phyloP scores from a whole-genome alignment of 2,113 vertebrate genomes.

The Ammodytes marinus region DNA sequence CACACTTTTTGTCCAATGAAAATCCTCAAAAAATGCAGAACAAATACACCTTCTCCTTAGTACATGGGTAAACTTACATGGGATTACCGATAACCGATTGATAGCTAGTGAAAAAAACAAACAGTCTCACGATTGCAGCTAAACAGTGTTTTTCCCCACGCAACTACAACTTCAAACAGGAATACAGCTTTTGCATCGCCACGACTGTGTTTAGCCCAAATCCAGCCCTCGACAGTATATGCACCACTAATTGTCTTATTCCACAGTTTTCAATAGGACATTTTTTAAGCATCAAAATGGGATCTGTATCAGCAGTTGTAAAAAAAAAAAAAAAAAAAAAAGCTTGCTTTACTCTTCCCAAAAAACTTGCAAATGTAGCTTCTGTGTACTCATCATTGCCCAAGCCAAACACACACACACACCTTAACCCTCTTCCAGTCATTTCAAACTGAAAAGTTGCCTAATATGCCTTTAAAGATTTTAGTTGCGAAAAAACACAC shows the following conservation, averaged over 20 bases:
- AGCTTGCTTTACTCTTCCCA: not conserved
- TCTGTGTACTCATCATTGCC: not conserved
- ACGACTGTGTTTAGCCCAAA: not conserved
- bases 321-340: not conserved
- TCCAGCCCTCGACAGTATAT: not conserved
- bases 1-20: not conserved
- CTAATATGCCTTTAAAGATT: not conserved
- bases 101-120: constrained; percentile 18
- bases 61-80: not conserved
- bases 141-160: not conserved
- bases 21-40: not conserved
- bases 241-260: constrained; percentile 18
- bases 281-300: no score
- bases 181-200: not conserved
- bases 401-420: not conserved
- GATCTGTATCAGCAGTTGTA: no score
- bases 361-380: constrained; percentile 6
- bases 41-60: not conserved
- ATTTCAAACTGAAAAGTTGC: not conserved
- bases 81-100: not conserved
- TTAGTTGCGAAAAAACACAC: not conserved
- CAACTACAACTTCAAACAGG: not conserved
- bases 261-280: constrained; percentile 21
- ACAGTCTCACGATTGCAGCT: not conserved
- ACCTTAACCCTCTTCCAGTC: not conserved